These are phyloP conservation scores for Rhinoptilus africanus DNA, from an alignment of 2,113 vertebrate genomes.

Conservation along the genomic window DNA sequence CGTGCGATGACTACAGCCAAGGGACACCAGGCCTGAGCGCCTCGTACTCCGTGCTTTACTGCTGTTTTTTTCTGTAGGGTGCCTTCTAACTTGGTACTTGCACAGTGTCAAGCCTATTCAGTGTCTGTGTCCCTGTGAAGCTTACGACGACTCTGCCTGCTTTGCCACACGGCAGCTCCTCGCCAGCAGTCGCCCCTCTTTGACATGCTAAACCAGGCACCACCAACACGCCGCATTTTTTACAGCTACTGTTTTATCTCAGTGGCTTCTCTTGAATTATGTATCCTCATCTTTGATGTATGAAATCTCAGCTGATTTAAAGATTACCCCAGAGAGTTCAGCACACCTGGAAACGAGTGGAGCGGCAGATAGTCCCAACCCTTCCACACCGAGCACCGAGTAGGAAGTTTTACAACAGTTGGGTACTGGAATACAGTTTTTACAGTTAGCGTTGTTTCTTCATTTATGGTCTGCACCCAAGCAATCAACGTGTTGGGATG, in stretches of 20 bases:
- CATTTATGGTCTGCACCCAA: not conserved
- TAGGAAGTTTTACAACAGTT: not conserved
- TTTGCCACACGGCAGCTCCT: not conserved
- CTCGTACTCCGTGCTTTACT: not conserved
- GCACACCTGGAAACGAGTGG: slow-evolving; percentile 34
- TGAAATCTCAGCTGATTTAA: slow-evolving; percentile 65
- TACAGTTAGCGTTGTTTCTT: not conserved
- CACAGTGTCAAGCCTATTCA: not conserved
- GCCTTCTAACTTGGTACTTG: not conserved
- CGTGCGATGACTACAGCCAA: not conserved
- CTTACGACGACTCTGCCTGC: not conserved
- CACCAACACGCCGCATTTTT: not conserved
- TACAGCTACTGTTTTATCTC: slow-evolving; percentile 47
- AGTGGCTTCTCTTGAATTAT: slow-evolving; percentile 52
- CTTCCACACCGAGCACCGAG: not conserved
- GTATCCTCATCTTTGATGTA: slow-evolving; percentile 60
- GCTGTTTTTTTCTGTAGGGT: not conserved
- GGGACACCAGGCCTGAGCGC: not conserved
- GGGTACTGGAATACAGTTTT: not conserved
- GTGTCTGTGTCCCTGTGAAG: not conserved
- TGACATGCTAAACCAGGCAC: slow-evolving; percentile 39
- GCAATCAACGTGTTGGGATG: not conserved
- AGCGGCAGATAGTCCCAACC: not conserved
- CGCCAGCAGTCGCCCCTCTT: not conserved
- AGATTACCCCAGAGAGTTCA: slow-evolving; percentile 48